These are phyloP conservation scores for Gymnoscopelus braueri DNA, from an alignment of 2,797 vertebrate genomes.

Conservation along the genomic window DNA sequence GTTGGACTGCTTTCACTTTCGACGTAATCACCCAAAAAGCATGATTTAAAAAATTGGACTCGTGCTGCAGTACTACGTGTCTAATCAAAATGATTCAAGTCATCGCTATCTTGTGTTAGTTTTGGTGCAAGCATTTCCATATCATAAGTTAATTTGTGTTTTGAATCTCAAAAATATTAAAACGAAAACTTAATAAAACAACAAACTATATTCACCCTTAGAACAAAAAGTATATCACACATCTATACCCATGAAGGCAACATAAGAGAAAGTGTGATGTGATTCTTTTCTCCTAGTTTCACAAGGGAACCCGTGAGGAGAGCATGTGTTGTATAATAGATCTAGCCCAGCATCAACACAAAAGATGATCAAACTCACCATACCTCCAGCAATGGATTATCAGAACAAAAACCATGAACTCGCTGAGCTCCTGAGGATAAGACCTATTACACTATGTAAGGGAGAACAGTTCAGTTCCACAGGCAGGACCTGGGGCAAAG, in stretches of 20 bases:
- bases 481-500: slow-evolving; percentile 80
- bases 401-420: slow-evolving; percentile 29
- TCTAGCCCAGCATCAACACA: slow-evolving; percentile 24
- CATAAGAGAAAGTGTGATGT: slow-evolving; percentile 30
- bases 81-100: too few relatives aligned
- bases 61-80: too few relatives aligned
- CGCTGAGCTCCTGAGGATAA: slow-evolving; percentile 18
- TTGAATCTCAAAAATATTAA: neutral
- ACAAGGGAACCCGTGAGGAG: slow-evolving; percentile 18
- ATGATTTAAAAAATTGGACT: too few relatives aligned
- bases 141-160: neutral
- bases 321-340: slow-evolving; percentile 1
- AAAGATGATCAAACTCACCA: slow-evolving; percentile 1
- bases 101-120: neutral
- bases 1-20: too few relatives aligned
- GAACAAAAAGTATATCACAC: slow-evolving; percentile 22
- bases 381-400: slow-evolving; percentile 5
- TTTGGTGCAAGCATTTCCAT: neutral
- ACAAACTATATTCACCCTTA: slow-evolving; percentile 10
- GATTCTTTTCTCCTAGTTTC: slow-evolving; percentile 22
- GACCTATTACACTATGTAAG: neutral
- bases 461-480: slow-evolving; percentile 68
- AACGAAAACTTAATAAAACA: neutral
- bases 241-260: slow-evolving; percentile 43
- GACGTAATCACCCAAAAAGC: too few relatives aligned